phyloP scores from a whole-genome alignment of 2,888 invertebrate species.

The Dendrolimus pini region DNA sequence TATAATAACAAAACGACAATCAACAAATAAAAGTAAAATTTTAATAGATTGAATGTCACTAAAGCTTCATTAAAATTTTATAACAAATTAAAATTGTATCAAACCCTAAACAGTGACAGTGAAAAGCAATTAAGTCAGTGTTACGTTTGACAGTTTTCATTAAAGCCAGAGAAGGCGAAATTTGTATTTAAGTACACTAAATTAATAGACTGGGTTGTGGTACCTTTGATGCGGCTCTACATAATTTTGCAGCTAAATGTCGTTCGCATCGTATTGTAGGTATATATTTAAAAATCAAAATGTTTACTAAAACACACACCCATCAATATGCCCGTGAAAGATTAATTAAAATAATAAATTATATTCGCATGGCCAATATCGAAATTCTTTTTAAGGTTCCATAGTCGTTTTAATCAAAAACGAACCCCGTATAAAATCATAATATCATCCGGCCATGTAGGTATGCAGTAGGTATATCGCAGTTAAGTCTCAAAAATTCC shows the following conservation, averaged over 20 bases:
- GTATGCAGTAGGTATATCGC: too few species aligned
- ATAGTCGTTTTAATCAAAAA: too few species aligned
- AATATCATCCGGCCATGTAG: too few species aligned
- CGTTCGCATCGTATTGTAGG: neutral
- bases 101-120: neutral
- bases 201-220: neutral
- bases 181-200: neutral
- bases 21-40: too few species aligned
- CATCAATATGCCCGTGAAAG: neutral
- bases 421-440: too few species aligned
- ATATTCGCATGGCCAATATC: too few species aligned
- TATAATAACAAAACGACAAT: too few species aligned
- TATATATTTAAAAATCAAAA: neutral
- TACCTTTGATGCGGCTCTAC: neutral
- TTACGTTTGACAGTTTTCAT: neutral
- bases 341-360: too few species aligned
- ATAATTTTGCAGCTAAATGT: neutral
- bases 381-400: too few species aligned
- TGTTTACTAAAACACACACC: neutral
- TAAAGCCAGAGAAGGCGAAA: neutral
- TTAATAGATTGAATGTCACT: too few species aligned
- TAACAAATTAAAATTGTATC: neutral
- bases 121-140: neutral
- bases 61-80: too few species aligned
- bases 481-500: too few species aligned